Evolutionary conservation across 2,797 vertebrate genomes (phyloP), one percentile per base, ranked within the genome.

Genomic region (Enteromius afrohamiltoni): DNA sequence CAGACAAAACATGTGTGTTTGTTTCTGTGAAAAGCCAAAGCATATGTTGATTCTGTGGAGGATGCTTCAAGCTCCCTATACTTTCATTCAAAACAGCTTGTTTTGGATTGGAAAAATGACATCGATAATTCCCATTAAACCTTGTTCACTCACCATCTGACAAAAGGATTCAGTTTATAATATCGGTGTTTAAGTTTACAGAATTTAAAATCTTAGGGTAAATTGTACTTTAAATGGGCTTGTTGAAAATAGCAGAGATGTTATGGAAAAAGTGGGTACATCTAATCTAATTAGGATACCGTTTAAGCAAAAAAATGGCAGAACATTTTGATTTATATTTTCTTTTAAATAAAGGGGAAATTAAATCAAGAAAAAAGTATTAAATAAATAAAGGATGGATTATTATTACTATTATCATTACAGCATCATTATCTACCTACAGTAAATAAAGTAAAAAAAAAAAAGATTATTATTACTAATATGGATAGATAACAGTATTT

Each of bases 1-100:
- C 80, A 88, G 71, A 86, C 84, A 82, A 75, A 86, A 82, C 84
- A 77, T 81, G 77, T 83, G 78, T 55, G 14, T 75, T 77, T 74
- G 75, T 86, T 86, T 83, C 84, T 83, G 75, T 80, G 76, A 84
- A 80, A 88, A 84, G 49, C 40, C 79, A 51, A 73, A 73, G 71
- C 55, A 47, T 68, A 71, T 83, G 74, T 78, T 84, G 42, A 78
- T 82, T 83, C 75, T 83, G 37, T n/a, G 10, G 67, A 81, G 67
- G 71, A 77, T 53, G 88, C 76, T 34, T 42, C 19, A 13, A 58
- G 69, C 76, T 84, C 91, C 80, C 83, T 79, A 85, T 79, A 65
- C 42, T 70, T 70, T 34, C 11, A 77, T 78, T 60, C 47, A 21
- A 10, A 21, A 26, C 5, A 51, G 23, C 51, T 3, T 78, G 65